phyloP scores from a whole-genome alignment of 1,140 invertebrate genomes.

The Condylostylus longicornis region DNA sequence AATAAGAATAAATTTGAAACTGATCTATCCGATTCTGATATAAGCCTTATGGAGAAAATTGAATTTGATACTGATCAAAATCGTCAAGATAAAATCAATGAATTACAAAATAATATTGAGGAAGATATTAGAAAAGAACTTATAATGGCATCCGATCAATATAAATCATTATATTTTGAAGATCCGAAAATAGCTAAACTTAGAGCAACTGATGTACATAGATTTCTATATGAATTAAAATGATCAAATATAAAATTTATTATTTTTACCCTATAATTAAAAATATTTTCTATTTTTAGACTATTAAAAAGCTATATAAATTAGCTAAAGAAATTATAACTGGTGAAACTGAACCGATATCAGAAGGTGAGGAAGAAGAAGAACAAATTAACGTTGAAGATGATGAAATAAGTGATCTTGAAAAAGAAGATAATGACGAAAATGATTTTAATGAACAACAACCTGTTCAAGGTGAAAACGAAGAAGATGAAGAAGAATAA shows the following conservation, averaged over 20 bases:
- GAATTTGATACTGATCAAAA: too few species aligned
- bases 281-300: conserved; percentile 6
- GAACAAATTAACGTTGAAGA: conserved; percentile 13
- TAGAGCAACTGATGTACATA: conserved; percentile 19
- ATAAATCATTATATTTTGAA: conserved; percentile 24
- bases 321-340: conserved; percentile 27
- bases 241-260: not conserved
- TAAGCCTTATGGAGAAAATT: too few species aligned
- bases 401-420: too few species aligned
- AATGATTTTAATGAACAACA: too few species aligned
- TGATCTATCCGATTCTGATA: too few species aligned
- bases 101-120: conserved; percentile 24
- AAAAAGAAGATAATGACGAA: too few species aligned
- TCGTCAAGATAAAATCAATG: too few species aligned
- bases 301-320: conserved; percentile 25
- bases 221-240: not conserved
- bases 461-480: too few species aligned
- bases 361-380: conserved; percentile 10
- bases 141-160: conserved; percentile 24
- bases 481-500: too few species aligned
- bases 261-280: too few species aligned
- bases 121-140: conserved; percentile 22
- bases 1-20: too few species aligned
- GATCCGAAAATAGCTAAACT: conserved; percentile 24
- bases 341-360: conserved; percentile 10